These are phyloP conservation scores for Dendrolimus kikuchii DNA, from an alignment of 1,140 invertebrate genomes.

Conservation along the genomic window DNA sequence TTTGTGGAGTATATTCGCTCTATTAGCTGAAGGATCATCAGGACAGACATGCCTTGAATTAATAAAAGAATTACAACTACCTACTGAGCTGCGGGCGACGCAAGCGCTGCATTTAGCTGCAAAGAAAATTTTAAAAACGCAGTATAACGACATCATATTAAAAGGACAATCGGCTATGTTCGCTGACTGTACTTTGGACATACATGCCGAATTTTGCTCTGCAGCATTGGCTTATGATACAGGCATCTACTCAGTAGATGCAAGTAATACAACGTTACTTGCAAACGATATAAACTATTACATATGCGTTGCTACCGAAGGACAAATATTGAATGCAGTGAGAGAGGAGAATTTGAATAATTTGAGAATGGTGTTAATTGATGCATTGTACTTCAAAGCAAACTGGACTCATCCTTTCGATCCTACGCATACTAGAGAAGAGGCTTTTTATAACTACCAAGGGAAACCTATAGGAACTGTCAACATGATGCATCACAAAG, in stretches of 20 bases:
- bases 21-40: slow-evolving; percentile 68
- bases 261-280: slow-evolving; percentile 43
- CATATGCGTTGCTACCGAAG: slow-evolving; percentile 52
- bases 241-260: slow-evolving; percentile 45
- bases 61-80: slow-evolving; percentile 53
- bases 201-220: slow-evolving; percentile 55
- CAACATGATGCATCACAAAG: slow-evolving; percentile 72
- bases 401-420: slow-evolving; percentile 80
- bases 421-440: slow-evolving; percentile 66
- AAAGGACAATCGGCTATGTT: slow-evolving; percentile 48
- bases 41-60: slow-evolving; percentile 67
- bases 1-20: slow-evolving; percentile 67
- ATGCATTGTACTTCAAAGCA: slow-evolving; percentile 85
- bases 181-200: slow-evolving; percentile 32
- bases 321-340: slow-evolving; percentile 43
- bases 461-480: slow-evolving; percentile 64
- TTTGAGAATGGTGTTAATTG: slow-evolving; percentile 78
- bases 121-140: slow-evolving; percentile 28
- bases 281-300: slow-evolving; percentile 56
- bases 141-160: slow-evolving; percentile 34
- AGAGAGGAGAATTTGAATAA: slow-evolving; percentile 54
- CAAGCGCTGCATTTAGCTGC: slow-evolving; percentile 42
- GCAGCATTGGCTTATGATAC: slow-evolving; percentile 43
- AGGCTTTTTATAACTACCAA: slow-evolving; percentile 66
- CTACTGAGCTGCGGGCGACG: slow-evolving; percentile 43